These are phyloP conservation scores for Bombus consobrinus DNA, from an alignment of 1,140 invertebrate species.

Conservation along the genomic window DNA sequence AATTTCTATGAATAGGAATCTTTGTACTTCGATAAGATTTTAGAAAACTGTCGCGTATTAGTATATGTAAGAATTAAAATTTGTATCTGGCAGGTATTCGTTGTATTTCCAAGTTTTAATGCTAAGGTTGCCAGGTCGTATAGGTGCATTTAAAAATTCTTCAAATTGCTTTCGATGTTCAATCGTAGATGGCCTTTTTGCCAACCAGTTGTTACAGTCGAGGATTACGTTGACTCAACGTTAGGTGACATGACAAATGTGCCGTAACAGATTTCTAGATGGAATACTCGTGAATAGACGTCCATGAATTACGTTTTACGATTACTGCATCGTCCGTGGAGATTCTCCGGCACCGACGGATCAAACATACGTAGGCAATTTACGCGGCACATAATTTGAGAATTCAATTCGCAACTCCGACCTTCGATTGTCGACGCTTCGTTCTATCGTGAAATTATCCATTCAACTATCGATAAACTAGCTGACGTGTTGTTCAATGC, in stretches of 20 bases:
- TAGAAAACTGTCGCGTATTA: too few relatives aligned
- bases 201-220: too few relatives aligned
- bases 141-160: too few relatives aligned
- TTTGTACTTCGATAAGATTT: too few relatives aligned
- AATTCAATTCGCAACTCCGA: constrained; percentile 55
- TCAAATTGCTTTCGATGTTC: too few relatives aligned
- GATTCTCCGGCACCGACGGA: constrained; percentile 12
- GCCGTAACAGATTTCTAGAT: constrained; percentile 62
- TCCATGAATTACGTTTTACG: constrained; percentile 64
- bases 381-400: constrained; percentile 55
- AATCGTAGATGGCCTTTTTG: too few relatives aligned
- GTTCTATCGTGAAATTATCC: neutral
- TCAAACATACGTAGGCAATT: constrained; percentile 60
- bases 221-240: neutral
- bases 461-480: constrained; percentile 34
- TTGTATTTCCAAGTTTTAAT: too few relatives aligned
- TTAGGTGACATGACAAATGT: constrained; percentile 52
- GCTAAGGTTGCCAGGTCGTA: too few relatives aligned
- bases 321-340: constrained; percentile 53
- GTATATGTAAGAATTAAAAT: too few relatives aligned
- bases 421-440: neutral
- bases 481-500: neutral
- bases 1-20: too few relatives aligned
- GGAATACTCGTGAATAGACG: constrained; percentile 44
- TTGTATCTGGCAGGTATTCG: too few relatives aligned